Evolutionary conservation across 2,113 vertebrate genomes (phyloP).

Genomic region (Scomber scombrus): DNA sequence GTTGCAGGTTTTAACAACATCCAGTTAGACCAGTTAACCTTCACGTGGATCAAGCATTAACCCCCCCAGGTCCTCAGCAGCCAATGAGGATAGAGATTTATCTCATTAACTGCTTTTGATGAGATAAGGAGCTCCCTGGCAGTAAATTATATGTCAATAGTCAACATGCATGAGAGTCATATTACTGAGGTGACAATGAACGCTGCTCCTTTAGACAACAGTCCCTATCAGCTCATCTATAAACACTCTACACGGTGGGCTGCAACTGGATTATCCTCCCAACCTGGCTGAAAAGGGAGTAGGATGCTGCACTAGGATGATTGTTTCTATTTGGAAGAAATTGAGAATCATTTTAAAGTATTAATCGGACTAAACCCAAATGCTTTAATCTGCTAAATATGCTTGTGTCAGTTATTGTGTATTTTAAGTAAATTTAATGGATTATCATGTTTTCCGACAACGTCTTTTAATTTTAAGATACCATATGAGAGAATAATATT

Average conservation of each 20-base stretch:
- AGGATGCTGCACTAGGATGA: neutral
- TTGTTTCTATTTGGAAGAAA: slow-evolving; percentile 25
- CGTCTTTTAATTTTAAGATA: slow-evolving; percentile 39
- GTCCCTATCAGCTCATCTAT: neutral
- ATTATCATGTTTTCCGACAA: slow-evolving; percentile 35
- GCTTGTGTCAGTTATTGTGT: slow-evolving; percentile 22
- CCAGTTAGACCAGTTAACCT: slow-evolving; percentile 69
- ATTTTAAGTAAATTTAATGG: slow-evolving; percentile 33
- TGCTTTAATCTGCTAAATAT: slow-evolving; percentile 28
- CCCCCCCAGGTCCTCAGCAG: slow-evolving; percentile 29
- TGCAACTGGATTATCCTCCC: slow-evolving; percentile 10
- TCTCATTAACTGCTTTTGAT: slow-evolving; percentile 53
- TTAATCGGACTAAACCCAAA: slow-evolving; percentile 12
- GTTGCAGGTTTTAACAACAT: slow-evolving; percentile 51
- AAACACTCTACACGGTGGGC: neutral
- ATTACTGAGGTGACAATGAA: slow-evolving; percentile 6
- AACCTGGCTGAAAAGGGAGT: neutral
- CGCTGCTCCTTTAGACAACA: slow-evolving; percentile 1
- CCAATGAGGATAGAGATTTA: slow-evolving; percentile 36
- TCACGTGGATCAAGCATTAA: slow-evolving; percentile 52
- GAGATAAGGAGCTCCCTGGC: slow-evolving; percentile 37
- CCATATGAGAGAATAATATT: slow-evolving; percentile 36
- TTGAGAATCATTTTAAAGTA: slow-evolving; percentile 20
- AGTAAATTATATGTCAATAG: slow-evolving; percentile 39
- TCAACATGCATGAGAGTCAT: slow-evolving; percentile 27